Evolutionary conservation across 2,797 vertebrate genomes (phyloP), one percentile per base, ranked within the genome.

Genomic region (Galaxias olidus): DNA sequence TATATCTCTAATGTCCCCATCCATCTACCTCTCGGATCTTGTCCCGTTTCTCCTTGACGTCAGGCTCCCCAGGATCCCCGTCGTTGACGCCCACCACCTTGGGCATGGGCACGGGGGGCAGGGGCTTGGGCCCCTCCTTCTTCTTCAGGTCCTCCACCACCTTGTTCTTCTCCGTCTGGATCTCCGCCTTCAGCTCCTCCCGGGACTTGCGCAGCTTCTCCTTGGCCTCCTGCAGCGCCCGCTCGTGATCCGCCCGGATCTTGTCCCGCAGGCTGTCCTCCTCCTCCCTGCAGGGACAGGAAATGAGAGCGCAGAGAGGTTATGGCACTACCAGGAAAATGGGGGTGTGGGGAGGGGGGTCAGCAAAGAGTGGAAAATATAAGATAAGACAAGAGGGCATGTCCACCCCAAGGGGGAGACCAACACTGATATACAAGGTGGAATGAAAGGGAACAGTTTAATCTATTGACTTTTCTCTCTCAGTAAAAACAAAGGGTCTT

Each of bases 161-260:
- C 83, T 96, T 96, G 81, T 78, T 94, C 90, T 99, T 99, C 85
- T 98, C 96, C 2, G 97, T 99, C 88, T 98, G 96, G 84, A 99
- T 99, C 91, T 98, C 96, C 4, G 96, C 95, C 86, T 88, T 89
- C 71, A 98, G 93, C 84, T 98, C 96, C 75, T 97, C 95, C 41
- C 92, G 95, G 0, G 96, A 96, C 86, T 98, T 98, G 63, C 94
- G 92, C 78, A 99, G 90, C 86, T 98, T 99, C 91, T 98, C 96
- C 85, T 99, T 99, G 12, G 96, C 97, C 89, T 99, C 96, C 90
- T 99, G 95, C 79, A 99, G 87, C 3, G 95, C 96, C 63, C 95
- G 94, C 89, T 98, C 96, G 0, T 99, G 97, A 86, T 99, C 97
- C 40, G 96, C 96, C 54, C 95, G 94, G 75, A 99, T 99, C 91